Evolutionary conservation across 1,140 invertebrate genomes (phyloP).

Genomic region (Helicorthomorpha holstii): DNA sequence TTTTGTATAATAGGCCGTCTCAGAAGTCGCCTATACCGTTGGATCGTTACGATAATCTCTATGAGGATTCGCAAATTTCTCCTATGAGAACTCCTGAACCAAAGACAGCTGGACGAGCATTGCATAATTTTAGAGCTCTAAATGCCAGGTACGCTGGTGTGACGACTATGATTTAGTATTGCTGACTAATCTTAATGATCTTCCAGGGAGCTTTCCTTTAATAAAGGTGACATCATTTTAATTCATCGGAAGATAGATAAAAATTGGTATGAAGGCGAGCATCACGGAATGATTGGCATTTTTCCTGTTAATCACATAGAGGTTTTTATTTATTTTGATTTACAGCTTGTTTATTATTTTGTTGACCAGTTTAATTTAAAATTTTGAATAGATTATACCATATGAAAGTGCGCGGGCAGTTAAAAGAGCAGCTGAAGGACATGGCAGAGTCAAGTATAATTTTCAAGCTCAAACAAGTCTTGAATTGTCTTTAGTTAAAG

Average conservation of each 20-base stretch:
- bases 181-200: too few species aligned
- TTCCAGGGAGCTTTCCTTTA: conserved; percentile 65
- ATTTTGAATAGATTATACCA: conserved; percentile 61
- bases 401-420: conserved; percentile 41
- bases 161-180: neutral
- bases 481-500: conserved; percentile 74
- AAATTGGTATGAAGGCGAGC: conserved; percentile 90
- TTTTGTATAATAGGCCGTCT: conserved; percentile 63
- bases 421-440: conserved; percentile 58
- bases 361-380: too few species aligned
- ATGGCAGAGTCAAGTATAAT: conserved; percentile 76
- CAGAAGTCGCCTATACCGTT: conserved; percentile 84
- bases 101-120: conserved; percentile 57
- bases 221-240: conserved; percentile 74
- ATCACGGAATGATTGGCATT: conserved; percentile 70
- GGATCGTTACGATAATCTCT: conserved; percentile 70
- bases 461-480: conserved; percentile 76
- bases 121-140: conserved; percentile 83
- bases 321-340: conserved; percentile 40
- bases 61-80: conserved; percentile 28
- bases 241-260: conserved; percentile 72
- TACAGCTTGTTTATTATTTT: too few species aligned
- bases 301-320: conserved; percentile 85
- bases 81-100: conserved; percentile 43
- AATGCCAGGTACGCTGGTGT: conserved; percentile 44